These are phyloP conservation scores for Geothlypis trichas DNA, from an alignment of 2,113 vertebrate genomes.

Conservation along the genomic window DNA sequence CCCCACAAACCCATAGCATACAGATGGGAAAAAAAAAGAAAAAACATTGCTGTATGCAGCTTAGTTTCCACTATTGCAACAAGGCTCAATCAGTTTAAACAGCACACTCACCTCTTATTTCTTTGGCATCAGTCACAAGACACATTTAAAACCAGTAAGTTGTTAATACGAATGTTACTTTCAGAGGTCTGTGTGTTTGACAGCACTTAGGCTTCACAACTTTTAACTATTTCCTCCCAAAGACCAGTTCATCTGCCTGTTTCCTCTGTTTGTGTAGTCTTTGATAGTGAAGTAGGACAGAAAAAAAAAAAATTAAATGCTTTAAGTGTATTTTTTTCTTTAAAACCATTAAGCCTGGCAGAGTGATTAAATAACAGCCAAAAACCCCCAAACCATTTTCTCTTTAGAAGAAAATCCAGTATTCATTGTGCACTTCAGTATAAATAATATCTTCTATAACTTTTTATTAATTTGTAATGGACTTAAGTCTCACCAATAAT, in stretches of 20 bases:
- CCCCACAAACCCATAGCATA: fast-evolving
- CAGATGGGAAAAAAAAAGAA: no score
- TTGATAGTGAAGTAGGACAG: background rate
- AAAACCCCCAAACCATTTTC: background rate
- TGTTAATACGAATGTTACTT: background rate
- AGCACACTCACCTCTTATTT: background rate
- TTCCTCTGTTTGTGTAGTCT: conserved; percentile 2
- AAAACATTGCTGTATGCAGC: background rate
- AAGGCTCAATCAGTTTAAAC: background rate
- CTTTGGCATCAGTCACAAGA: background rate
- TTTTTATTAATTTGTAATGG: background rate
- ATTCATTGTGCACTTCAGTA: background rate
- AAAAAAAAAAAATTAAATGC: background rate
- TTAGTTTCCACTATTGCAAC: background rate
- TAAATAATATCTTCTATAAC: background rate
- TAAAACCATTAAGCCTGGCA: conserved; percentile 10
- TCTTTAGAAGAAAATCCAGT: background rate
- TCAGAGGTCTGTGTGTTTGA: background rate
- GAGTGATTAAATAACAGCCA: background rate
- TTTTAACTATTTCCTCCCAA: conserved; percentile 39
- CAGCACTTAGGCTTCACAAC: background rate
- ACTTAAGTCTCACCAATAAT: background rate
- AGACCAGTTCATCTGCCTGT: background rate
- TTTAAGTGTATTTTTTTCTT: background rate
- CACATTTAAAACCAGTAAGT: background rate